Percentiles rank a stretch among this genome's conserved stretches.
These are phyloP conservation scores for Anthopleura xanthogrammica DNA, from an alignment of 92 coral and sea anemone species.

Conservation along the genomic window DNA sequence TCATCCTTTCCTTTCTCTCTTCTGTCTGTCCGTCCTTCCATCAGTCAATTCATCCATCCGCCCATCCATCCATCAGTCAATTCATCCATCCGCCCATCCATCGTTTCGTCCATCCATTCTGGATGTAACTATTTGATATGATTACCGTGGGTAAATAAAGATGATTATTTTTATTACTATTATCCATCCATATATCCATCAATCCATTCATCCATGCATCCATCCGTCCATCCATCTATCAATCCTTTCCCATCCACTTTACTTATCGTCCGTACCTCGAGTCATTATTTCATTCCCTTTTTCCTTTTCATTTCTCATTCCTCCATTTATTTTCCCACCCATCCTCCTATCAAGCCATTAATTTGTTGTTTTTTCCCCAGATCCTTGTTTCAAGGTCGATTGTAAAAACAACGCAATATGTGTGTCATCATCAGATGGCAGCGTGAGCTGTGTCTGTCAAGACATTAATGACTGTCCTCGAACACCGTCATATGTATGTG, in stretches of 20 bases:
- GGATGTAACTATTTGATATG: too few relatives aligned
- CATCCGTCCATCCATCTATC: neutral
- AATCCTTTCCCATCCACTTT: neutral
- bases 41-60: neutral
- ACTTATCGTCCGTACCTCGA: neutral
- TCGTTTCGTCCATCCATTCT: too few relatives aligned
- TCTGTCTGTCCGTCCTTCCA: neutral
- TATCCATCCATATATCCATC: neutral
- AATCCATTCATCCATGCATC: neutral
- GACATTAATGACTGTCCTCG: constrained; percentile 56
- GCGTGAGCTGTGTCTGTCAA: constrained; percentile 75
- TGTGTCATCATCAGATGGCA: constrained; percentile 49
- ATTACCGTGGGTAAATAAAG: too few relatives aligned
- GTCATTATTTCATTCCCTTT: neutral
- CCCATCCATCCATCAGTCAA: neutral
- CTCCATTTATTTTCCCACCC: neutral
- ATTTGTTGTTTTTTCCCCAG: constrained; percentile 31
- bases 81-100: neutral
- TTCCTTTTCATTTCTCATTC: neutral
- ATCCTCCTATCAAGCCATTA: neutral
- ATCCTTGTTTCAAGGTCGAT: constrained; percentile 64
- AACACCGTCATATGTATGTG: constrained; percentile 56
- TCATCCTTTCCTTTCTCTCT: neutral
- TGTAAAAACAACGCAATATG: constrained; percentile 76
- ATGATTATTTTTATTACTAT: too few relatives aligned